Evolutionary conservation across 1,140 invertebrate species (phyloP), one percentile per base, ranked within the genome.

Genomic region (Asobara japonica): DNA sequence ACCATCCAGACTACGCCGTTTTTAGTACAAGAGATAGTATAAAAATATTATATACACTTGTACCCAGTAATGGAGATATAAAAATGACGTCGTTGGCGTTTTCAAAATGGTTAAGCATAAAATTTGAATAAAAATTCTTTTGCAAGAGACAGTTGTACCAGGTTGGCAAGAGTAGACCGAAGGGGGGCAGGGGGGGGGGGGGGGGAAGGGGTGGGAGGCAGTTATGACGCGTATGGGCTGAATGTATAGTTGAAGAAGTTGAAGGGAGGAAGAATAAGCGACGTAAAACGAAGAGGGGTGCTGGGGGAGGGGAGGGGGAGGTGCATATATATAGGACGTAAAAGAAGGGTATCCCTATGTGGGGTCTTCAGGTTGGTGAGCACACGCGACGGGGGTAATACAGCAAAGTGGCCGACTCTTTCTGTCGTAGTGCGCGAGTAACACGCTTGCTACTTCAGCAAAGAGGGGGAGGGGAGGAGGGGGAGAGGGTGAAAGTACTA

Each of bases 241-340:
- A 51, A 51, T 51, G 45, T 51, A 51, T 51, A 51, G 18, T 51
- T 51, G 45, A 51, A 20, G 45, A 51, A 51, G 45, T 51, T 51
- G 45, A 51, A 51, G 45, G 45, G 45, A 51, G 16, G 20, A 51
- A 51, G 45, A 51, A 51, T 51, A 51, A 51, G 45, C 18, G 8
- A 51, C 20, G 45, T 51, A 51, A 51, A 51, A 51, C 20, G 45
- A 51, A 51, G 22, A 18, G 2, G 45, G 45, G 11, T 36, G 31
- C 31, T 6, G 31, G 31, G 11, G 11, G 5, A 36, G 31, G 31
- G 11, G 31, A 36, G 11, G 11, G 31, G 31, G 31, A 11, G n/a
- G n/a, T n/a, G n/a, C n/a, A n/a, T n/a, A 41, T n/a, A 41, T 41
- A 41, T 51, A 51, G 20, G 22, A 51, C 2, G 45, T 18, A 51